Evolutionary conservation across 2,888 invertebrate genomes (phyloP), one percentile per base, ranked within the genome.

Genomic region (Agriotes lineatus): DNA sequence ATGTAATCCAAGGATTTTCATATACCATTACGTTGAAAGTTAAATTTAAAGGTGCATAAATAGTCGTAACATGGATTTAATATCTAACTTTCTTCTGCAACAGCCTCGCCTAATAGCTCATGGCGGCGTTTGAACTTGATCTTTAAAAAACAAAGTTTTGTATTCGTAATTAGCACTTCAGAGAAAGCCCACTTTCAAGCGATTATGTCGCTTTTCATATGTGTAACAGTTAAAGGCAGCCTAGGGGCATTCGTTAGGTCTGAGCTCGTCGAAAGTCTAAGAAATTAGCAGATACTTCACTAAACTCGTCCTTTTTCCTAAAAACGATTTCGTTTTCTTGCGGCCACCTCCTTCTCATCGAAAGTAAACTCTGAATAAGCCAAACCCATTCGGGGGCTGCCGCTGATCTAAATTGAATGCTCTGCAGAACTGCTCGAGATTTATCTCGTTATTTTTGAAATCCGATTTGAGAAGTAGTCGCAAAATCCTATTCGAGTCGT

Each of bases 171-270:
- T 48, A 48, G 25, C 25, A 14, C 25, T 48, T n/a, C 20, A 22
- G 48, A 22, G 48, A 48, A 48, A 48, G 48, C 48, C n/a, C 20
- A 48, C 48, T 48, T 48, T 48, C 48, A n/a, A 48, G 22, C 48
- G 42, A 42, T 42, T 42, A 42, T 42, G 16, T 42, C 42, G 9
- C 42, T 42, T 42, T 18, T 42, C 42, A 16, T 42, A 42, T 42
- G 14, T 42, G 42, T 42, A 16, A 42, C 42, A 16, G 14, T 42
- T 14, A 42, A 7, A 25, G 7, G 25, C 16, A 42, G 14, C 16
- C 16, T 42, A 42, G 1, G 16, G 16, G n/a, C n/a, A n/a, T n/a
- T 14, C 1, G 14, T 42, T 12, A 9, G 16, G 14, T 12, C 6
- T 42, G 42, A 16, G 16, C 16, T 14, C 18, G 16, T 16, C 5